A percentile compares a stretch with the other conserved stretches of the same genome.
These are phyloP conservation scores for Agrypnia vestita DNA, from an alignment of 1,140 invertebrate genomes.

Conservation along the genomic window DNA sequence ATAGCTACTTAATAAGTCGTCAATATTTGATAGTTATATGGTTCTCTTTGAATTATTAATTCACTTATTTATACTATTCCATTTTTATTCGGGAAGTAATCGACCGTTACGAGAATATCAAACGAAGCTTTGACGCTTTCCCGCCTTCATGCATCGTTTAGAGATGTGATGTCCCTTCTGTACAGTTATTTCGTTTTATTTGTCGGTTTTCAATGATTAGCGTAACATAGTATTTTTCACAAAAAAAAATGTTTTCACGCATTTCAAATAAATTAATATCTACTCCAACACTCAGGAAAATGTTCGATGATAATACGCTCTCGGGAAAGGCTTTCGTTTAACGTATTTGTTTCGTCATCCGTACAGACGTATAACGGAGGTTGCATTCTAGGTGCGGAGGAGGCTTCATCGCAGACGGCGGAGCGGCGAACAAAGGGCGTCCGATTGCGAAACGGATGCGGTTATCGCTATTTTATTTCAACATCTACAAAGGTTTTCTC, in stretches of 20 bases:
- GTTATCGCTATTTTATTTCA: conserved; percentile 58
- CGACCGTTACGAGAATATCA: too few species aligned
- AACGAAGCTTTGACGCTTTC: too few species aligned
- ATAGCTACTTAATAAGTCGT: too few species aligned
- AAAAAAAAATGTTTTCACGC: neutral
- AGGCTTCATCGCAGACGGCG: conserved; percentile 32
- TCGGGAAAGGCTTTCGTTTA: conserved; percentile 52
- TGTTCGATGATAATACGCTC: conserved; percentile 9
- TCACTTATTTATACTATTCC: too few species aligned
- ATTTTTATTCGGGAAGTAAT: too few species aligned
- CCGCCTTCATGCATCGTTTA: too few species aligned
- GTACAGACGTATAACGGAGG: conserved; percentile 32
- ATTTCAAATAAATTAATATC: conserved; percentile 2
- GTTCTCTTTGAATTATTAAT: too few species aligned
- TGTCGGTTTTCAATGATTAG: too few species aligned
- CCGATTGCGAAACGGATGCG: conserved; percentile 56
- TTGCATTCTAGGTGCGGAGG: conserved; percentile 29
- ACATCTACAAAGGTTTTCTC: conserved; percentile 9
- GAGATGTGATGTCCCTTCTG: too few species aligned
- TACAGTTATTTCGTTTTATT: too few species aligned
- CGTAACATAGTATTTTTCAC: neutral
- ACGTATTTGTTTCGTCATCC: conserved; percentile 56
- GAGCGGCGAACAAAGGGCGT: conserved; percentile 51
- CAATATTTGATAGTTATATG: too few species aligned
- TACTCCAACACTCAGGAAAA: neutral